phyloP scores from a whole-genome alignment of 2,888 invertebrate genomes.

The Copidosoma aretas region DNA sequence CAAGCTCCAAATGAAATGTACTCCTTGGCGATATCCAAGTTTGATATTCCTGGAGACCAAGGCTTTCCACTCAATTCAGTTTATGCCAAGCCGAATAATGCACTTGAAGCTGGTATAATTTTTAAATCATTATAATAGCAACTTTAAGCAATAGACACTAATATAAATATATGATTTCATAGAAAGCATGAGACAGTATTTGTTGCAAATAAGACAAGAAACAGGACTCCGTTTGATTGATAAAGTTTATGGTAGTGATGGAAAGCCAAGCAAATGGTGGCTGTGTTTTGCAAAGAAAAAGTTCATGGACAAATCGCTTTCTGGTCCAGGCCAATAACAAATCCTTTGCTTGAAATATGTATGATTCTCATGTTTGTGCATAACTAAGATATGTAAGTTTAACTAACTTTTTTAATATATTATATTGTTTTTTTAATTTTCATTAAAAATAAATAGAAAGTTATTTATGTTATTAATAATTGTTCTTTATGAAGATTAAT shows the following conservation, averaged over 20 bases:
- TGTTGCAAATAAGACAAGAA: slow-evolving; percentile 95
- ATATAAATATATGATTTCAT: slow-evolving; percentile 78
- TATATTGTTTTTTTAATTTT: slow-evolving; percentile 26
- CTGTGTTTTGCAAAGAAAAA: slow-evolving; percentile 98
- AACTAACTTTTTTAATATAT: slow-evolving; percentile 11
- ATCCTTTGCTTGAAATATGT: slow-evolving; percentile 10
- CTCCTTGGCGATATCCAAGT: slow-evolving; percentile 89
- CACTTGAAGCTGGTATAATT: slow-evolving; percentile 78
- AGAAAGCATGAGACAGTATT: slow-evolving; percentile 91
- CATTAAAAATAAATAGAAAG: slow-evolving; percentile 27
- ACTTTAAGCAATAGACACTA: slow-evolving; percentile 3
- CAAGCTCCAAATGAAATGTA: slow-evolving; percentile 97
- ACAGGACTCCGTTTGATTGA: slow-evolving; percentile 90
- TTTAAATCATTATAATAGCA: background rate
- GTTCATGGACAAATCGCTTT: slow-evolving; percentile 98
- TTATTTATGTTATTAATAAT: slow-evolving; percentile 14
- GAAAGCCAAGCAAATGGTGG: slow-evolving; percentile 99
- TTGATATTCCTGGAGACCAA: slow-evolving; percentile 95
- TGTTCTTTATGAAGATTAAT: background rate
- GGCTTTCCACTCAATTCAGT: slow-evolving; percentile 96
- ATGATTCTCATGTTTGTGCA: slow-evolving; percentile 30
- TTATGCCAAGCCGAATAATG: slow-evolving; percentile 83
- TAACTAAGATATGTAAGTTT: slow-evolving; percentile 30
- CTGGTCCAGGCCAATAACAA: slow-evolving; percentile 81
- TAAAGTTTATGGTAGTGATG: slow-evolving; percentile 80